Evolutionary conservation across 2,113 vertebrate genomes (phyloP).

Genomic region (human (Homo sapiens)): GRCh38 chr6:163046001-163046500

Average conservation of each 20-base stretch:
- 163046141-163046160: background rate
- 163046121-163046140: no score
- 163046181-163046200: background rate
- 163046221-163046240: background rate
- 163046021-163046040: background rate
- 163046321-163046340: background rate
- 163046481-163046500: background rate
- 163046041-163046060: background rate
- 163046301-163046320: background rate
- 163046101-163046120: background rate
- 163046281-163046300: background rate
- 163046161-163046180: no score
- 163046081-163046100: background rate
- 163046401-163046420: background rate
- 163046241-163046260: no score
- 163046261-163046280: background rate
- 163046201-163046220: no score
- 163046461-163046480: background rate
- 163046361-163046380: background rate
- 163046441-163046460: background rate
- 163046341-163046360: background rate
- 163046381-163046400: background rate
- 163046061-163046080: background rate
- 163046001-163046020: background rate
- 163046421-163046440: background rate